A percentile compares a stretch with the other conserved stretches of the same genome.
Conservation (phyloP, 2,797 vertebrate genomes). For the Chelon auratus region DNA sequence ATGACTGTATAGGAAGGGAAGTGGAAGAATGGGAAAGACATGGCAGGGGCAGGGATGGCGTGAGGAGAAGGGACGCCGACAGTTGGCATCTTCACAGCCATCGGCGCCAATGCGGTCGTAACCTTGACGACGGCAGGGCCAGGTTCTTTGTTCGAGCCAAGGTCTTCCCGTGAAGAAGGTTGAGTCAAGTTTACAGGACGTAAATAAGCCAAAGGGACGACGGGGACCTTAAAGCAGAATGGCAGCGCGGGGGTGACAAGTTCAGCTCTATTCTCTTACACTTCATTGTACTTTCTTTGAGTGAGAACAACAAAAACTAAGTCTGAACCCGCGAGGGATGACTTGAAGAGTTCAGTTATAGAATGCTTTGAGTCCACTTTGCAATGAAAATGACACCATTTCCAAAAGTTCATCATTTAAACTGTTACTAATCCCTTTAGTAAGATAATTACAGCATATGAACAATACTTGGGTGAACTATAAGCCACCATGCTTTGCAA, state of each 20-base stretch:
- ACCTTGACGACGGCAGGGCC: slow-evolving; percentile 70
- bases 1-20: slow-evolving; percentile 48
- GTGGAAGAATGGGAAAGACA: slow-evolving; percentile 36
- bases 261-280: slow-evolving; percentile 65
- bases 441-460: no score
- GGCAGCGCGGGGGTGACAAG: slow-evolving; percentile 67
- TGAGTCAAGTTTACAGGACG: slow-evolving; percentile 77
- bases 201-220: slow-evolving; percentile 66
- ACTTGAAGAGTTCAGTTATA: slow-evolving; percentile 57
- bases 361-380: slow-evolving; percentile 17
- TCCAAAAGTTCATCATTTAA: slow-evolving; percentile 9
- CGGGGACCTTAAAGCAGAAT: slow-evolving; percentile 67
- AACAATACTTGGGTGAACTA: no score
- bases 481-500: no score
- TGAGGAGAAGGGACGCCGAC: slow-evolving; percentile 43
- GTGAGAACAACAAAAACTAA: slow-evolving; percentile 59
- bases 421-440: not conserved
- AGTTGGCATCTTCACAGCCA: slow-evolving; percentile 53
- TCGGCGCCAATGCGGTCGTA: slow-evolving; percentile 70
- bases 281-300: slow-evolving; percentile 69
- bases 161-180: slow-evolving; percentile 70
- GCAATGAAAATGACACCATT: not conserved
- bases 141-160: slow-evolving; percentile 75
- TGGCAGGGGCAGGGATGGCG: slow-evolving; percentile 52
- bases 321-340: slow-evolving; percentile 52